Conservation (phyloP, 2,888 invertebrate genomes). For the Priapulus caudatus region DNA sequence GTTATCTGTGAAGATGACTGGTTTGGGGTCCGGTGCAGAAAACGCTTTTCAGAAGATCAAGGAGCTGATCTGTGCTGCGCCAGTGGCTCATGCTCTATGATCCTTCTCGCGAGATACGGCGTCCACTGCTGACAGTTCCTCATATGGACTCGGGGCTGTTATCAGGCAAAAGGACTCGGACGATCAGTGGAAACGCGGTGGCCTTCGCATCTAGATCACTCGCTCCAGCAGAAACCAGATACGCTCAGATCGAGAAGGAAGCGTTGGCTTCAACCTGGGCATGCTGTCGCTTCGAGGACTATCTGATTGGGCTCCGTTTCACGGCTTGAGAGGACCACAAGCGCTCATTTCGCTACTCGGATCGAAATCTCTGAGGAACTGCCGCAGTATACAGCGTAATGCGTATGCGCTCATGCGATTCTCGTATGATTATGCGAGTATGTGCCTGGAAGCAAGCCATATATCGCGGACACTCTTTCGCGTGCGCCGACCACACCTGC, state of each 20-base stretch:
- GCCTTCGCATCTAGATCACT: constrained; percentile 32
- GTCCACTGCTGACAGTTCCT: constrained; percentile 32
- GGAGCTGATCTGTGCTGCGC: constrained; percentile 23
- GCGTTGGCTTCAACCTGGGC: constrained; percentile 24
- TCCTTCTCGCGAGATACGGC: too few species aligned
- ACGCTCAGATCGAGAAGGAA: constrained; percentile 37
- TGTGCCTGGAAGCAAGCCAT: constrained; percentile 29
- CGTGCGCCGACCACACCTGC: constrained; percentile 16
- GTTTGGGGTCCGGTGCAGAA: constrained; percentile 15
- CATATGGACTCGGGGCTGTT: constrained; percentile 30
- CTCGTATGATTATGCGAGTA: constrained; percentile 25
- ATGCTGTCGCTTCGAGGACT: background rate
- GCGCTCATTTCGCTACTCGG: constrained; percentile 30
- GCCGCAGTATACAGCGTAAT: constrained; percentile 34
- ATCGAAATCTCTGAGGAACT: constrained; percentile 31
- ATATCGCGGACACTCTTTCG: constrained; percentile 28
- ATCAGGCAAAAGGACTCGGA: constrained; percentile 26
- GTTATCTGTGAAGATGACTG: background rate
- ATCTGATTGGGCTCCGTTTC: constrained; percentile 18
- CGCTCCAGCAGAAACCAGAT: constrained; percentile 28
- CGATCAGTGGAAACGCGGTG: constrained; percentile 27
- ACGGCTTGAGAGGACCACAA: constrained; percentile 35
- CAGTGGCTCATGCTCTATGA: constrained; percentile 31
- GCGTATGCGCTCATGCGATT: constrained; percentile 29
- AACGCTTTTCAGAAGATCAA: constrained; percentile 28